Base-by-base conservation (phyloP, 2,888 invertebrate species). In the Notodonta dromedarius region DNA sequence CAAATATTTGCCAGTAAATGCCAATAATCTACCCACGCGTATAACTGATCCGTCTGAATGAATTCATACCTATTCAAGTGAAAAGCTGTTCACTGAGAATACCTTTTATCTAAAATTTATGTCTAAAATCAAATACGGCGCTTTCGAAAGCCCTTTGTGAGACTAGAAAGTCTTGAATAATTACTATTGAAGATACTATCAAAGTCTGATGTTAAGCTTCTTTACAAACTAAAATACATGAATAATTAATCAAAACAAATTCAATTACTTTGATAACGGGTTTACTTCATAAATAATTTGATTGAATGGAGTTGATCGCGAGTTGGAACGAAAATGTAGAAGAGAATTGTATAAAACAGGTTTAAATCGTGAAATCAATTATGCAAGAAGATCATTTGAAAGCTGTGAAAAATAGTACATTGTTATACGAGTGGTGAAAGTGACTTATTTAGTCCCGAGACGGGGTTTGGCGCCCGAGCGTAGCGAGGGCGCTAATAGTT, bases 1-100 rank as follows among this genome's bases (percentile, higher is more conserved):
- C 24, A 65, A 53, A 61, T 58, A 66, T 65, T 65, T 60, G 59
- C 54, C 46, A 60, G 48, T 35, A 60, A 16, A 60, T 69, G 11
- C 56, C 63, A 65, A 63, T 73, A 69, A 61, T 58, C 67, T 61
- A 52, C 53, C 54, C n/a, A 58, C 56, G 57, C 59, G 40, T 16
- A 40, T 60, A 44, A 59, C 55, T 53, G 35, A 55, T 57, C 61
- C 52, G 42, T 51, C 61, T 50, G 58, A 42, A 35, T 50, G 62
- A 59, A 69, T 69, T 61, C 58, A 63, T 63, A 67, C 44, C 65
- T 67, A 66, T 62, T 74, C 61, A 65, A 69, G 64, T 59, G 69
- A 66, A 53, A 66, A 70, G 58, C 62, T 57, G 61, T 73, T 63
- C 60, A 62, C 53, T 55, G 59, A 14, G 58, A 44, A 32, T 16